These are phyloP conservation scores for Rapana venosa DNA, from an alignment of 2,888 invertebrate species.

Conservation along the genomic window DNA sequence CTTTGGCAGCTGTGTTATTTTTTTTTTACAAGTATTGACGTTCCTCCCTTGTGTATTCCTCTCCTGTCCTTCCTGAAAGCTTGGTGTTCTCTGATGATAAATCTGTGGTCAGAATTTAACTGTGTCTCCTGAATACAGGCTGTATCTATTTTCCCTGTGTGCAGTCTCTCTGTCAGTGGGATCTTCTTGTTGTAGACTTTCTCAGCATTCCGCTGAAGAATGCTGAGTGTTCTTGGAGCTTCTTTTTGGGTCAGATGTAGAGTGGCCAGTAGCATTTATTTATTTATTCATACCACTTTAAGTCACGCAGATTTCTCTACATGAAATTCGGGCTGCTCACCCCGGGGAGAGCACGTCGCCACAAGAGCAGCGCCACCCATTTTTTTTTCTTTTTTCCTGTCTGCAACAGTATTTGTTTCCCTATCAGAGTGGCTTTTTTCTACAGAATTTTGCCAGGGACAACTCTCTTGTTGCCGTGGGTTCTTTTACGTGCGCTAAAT, in stretches of 20 bases:
- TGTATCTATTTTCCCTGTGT: no score
- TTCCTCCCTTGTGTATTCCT: neutral
- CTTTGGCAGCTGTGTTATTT: neutral
- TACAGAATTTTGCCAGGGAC: no score
- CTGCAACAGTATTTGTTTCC: no score
- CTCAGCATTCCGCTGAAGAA: constrained; percentile 36
- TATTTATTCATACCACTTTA: no score
- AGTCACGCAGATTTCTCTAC: no score
- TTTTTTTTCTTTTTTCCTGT: no score
- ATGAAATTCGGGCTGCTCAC: no score
- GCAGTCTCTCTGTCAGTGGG: constrained; percentile 21
- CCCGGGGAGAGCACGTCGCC: no score
- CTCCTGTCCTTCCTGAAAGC: neutral
- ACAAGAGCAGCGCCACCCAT: no score
- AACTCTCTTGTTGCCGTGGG: no score
- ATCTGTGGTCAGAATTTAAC: neutral
- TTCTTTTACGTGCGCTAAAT: no score
- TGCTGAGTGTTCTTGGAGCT: neutral
- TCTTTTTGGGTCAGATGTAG: neutral
- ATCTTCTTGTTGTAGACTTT: constrained; percentile 28
- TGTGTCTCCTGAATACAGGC: constrained; percentile 32
- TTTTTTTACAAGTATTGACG: neutral
- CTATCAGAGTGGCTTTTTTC: no score
- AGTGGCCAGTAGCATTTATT: neutral
- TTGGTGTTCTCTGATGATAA: neutral